These are phyloP conservation scores for Mimachlamys varia DNA, from an alignment of 2,888 invertebrate species.

Conservation along the genomic window DNA sequence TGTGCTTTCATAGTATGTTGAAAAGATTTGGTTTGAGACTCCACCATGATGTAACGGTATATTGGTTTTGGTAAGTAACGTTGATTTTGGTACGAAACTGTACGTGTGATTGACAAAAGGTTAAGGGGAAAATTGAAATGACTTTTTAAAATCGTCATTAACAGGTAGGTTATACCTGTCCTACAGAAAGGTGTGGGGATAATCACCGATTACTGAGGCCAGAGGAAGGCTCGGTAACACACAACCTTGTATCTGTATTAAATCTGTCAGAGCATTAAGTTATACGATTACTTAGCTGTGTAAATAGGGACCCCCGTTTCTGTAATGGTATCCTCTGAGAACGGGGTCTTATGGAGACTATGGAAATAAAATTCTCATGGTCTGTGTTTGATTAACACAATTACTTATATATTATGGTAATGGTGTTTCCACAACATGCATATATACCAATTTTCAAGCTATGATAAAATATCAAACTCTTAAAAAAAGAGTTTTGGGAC, in stretches of 20 bases:
- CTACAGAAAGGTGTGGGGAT: not conserved
- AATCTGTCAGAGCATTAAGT: slow-evolving; percentile 8
- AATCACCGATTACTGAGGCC: not conserved
- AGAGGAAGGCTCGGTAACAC: not conserved
- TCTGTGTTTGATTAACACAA: not conserved
- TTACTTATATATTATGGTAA: too few species aligned
- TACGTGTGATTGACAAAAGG: not conserved
- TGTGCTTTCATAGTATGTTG: not conserved
- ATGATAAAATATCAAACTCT: too few species aligned
- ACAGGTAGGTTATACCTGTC: not conserved
- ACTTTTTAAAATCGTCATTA: not conserved
- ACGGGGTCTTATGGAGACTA: not conserved
- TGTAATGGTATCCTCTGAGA: not conserved
- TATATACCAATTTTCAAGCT: too few species aligned
- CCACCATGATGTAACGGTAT: not conserved
- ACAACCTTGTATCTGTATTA: not conserved
- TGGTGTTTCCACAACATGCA: too few species aligned
- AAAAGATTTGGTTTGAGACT: not conserved
- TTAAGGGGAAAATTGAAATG: not conserved
- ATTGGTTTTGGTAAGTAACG: too few species aligned
- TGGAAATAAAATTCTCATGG: not conserved
- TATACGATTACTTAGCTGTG: slow-evolving; percentile 4
- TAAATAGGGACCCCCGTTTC: not conserved
- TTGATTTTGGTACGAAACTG: too few species aligned
- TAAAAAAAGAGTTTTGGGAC: too few species aligned